Evolutionary conservation across 2,888 invertebrate species (phyloP).

Genomic region (Yponomeuta cagnagella): DNA sequence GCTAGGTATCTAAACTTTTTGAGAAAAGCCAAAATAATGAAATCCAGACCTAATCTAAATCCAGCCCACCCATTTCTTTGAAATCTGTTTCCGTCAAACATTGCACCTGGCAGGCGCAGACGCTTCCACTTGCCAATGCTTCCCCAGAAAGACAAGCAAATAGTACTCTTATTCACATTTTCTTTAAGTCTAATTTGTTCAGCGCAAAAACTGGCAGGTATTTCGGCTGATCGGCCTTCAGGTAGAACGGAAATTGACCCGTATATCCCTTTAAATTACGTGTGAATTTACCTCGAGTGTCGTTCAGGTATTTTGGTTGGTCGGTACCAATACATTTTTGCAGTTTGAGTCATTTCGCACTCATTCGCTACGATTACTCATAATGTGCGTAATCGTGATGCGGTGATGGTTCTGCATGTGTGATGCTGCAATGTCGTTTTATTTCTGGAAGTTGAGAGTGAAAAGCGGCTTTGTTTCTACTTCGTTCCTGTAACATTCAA

Average conservation of each 20-base stretch:
- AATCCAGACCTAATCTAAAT: neutral
- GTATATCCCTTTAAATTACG: neutral
- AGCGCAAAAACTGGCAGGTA: neutral
- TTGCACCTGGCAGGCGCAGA: conserved; percentile 14
- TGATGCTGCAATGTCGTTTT: neutral
- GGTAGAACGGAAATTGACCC: neutral
- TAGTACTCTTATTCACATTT: neutral
- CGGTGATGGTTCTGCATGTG: neutral
- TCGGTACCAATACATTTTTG: neutral
- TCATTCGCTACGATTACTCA: neutral
- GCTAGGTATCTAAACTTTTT: neutral
- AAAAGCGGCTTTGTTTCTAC: too few relatives aligned
- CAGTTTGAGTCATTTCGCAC: neutral
- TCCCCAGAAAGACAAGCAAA: neutral
- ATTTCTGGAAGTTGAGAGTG: too few relatives aligned
- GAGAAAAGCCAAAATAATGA: neutral
- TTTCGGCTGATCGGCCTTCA: neutral
- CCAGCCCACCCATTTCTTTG: neutral
- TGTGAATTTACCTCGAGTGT: neutral
- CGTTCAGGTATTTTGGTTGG: neutral
- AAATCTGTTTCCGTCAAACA: conserved; percentile 11
- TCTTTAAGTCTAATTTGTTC: neutral
- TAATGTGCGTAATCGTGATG: neutral
- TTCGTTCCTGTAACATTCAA: too few relatives aligned
- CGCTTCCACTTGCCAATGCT: neutral